Percentiles rank a stretch among this genome's conserved stretches.
Conservation (phyloP, 2,113 vertebrate genomes). For the Odocoileus virginianus region DNA sequence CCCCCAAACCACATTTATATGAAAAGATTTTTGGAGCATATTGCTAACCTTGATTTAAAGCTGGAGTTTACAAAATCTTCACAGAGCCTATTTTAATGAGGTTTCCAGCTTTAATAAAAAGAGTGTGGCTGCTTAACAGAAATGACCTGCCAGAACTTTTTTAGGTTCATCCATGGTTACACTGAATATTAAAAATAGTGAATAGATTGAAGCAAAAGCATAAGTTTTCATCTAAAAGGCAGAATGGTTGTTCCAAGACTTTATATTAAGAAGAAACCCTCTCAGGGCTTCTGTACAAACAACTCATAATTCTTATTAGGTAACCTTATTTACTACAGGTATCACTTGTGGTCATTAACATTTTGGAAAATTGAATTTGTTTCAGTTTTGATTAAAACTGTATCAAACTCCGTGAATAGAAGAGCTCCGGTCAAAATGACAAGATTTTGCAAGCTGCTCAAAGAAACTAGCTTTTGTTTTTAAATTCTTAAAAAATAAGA, state of each 20-base stretch:
- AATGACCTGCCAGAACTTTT: constrained; percentile 49
- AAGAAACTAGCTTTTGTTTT: constrained; percentile 60
- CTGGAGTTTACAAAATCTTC: constrained; percentile 57
- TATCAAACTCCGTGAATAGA: background rate
- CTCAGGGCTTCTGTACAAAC: background rate
- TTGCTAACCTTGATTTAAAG: constrained; percentile 50
- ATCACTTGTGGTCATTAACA: background rate
- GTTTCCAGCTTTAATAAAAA: constrained; percentile 67
- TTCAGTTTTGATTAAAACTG: constrained; percentile 50
- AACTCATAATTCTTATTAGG: constrained; percentile 27
- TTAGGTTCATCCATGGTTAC: constrained; percentile 39
- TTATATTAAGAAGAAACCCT: background rate
- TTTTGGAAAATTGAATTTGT: constrained; percentile 39
- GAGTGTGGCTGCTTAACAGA: constrained; percentile 35
- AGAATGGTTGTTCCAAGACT: background rate
- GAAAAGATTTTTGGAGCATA: constrained; percentile 30
- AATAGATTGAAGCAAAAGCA: constrained; percentile 33
- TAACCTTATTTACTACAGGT: constrained; percentile 20
- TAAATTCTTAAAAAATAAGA: constrained; percentile 42
- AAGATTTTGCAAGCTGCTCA: constrained; percentile 31
- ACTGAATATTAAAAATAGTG: constrained; percentile 53
- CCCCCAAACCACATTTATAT: constrained; percentile 39
- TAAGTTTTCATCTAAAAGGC: constrained; percentile 33
- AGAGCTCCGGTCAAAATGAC: background rate
- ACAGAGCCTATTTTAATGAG: constrained; percentile 68